phyloP scores from a whole-genome alignment of 2,113 vertebrate genomes.

The Geococcyx californianus region DNA sequence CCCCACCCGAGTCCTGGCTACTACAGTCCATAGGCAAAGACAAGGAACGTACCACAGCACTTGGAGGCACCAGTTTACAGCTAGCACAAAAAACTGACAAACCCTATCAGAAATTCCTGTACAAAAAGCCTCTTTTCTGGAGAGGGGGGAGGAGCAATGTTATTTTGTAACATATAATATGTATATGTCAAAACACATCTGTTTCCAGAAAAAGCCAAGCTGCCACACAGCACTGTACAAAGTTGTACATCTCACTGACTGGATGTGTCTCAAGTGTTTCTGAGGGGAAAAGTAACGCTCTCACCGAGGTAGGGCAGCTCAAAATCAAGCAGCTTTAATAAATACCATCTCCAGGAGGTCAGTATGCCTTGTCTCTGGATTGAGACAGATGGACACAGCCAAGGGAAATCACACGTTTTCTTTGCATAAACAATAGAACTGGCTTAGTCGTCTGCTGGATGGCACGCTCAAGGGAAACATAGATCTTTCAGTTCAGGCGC shows the following conservation, averaged over 20 bases:
- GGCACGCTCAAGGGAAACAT: neutral
- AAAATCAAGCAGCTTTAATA: neutral
- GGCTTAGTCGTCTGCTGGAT: neutral
- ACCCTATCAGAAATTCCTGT: neutral
- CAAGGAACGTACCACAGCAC: neutral
- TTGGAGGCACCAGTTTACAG: neutral
- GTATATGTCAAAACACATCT: neutral
- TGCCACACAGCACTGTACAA: neutral
- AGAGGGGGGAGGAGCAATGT: neutral
- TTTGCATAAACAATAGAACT: neutral
- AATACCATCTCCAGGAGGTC: neutral
- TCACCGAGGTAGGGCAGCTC: neutral
- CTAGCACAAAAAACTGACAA: neutral
- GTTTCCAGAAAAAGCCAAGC: neutral
- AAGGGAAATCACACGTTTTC: neutral
- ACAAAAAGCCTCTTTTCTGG: neutral
- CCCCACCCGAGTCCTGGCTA: neutral
- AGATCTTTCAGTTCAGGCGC: neutral
- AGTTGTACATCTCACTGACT: neutral
- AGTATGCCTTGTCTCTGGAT: neutral
- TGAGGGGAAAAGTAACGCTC: neutral
- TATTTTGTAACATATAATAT: neutral
- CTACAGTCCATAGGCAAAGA: neutral
- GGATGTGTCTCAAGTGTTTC: accelerated
- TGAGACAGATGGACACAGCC: neutral